Evolutionary conservation across 2,888 invertebrate genomes (phyloP).

Genomic region (Autographa gamma): DNA sequence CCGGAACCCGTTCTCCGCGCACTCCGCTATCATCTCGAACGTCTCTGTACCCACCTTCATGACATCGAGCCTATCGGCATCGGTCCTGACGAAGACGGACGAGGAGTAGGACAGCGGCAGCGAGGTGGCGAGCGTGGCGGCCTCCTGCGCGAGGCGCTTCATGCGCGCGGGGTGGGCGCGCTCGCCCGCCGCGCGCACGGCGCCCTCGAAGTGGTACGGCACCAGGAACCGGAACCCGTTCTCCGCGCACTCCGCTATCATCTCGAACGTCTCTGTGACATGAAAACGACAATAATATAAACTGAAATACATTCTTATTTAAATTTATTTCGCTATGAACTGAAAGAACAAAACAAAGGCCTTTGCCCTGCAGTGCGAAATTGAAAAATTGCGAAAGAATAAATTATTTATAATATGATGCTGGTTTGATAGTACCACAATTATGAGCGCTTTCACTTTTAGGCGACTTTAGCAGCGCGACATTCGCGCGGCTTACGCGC

Average conservation of each 20-base stretch:
- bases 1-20: slow-evolving; percentile 92
- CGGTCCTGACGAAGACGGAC: slow-evolving; percentile 98
- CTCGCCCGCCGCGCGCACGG: slow-evolving; percentile 95
- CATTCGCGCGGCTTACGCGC: too few species aligned
- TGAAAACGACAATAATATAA: too few species aligned
- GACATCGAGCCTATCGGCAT: slow-evolving; percentile 97
- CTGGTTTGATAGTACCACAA: too few species aligned
- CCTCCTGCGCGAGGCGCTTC: slow-evolving; percentile 97
- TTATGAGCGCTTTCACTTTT: too few species aligned
- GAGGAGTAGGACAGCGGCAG: slow-evolving; percentile 97
- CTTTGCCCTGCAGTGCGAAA: too few species aligned
- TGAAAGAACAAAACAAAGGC: too few species aligned
- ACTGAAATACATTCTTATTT: too few species aligned
- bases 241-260: slow-evolving; percentile 94
- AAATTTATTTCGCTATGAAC: too few species aligned
- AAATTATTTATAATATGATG: too few species aligned
- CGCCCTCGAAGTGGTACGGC: slow-evolving; percentile 96
- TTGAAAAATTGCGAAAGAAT: too few species aligned
- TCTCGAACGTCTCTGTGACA: slow-evolving; percentile 96
- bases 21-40: slow-evolving; percentile 96
- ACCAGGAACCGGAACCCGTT: slow-evolving; percentile 95
- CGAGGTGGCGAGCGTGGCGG: slow-evolving; percentile 97
- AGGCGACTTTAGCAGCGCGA: too few species aligned
- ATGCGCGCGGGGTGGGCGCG: slow-evolving; percentile 95
- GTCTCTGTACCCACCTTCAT: slow-evolving; percentile 97